Evolutionary conservation across 2,113 vertebrate genomes (phyloP).

Genomic region (Poecilia latipinna): DNA sequence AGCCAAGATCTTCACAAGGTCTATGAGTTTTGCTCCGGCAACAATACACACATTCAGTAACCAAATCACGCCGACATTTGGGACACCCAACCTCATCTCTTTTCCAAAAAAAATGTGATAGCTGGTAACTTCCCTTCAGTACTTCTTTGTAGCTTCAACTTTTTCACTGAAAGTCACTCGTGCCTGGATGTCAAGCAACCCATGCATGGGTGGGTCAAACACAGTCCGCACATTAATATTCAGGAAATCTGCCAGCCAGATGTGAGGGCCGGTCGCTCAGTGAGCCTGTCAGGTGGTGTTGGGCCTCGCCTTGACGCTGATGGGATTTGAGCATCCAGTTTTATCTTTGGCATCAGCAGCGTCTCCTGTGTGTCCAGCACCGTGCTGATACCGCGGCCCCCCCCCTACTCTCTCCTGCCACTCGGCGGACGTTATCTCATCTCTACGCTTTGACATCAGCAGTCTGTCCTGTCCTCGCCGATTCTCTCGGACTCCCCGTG

Average conservation of each 20-base stretch:
- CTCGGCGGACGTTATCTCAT: constrained; percentile 65
- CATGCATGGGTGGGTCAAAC: constrained; percentile 19
- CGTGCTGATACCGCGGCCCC: constrained; percentile 31
- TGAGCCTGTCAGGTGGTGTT: constrained; percentile 48
- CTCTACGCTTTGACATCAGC: constrained; percentile 70
- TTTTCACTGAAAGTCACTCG: not conserved
- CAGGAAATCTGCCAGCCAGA: constrained; percentile 28
- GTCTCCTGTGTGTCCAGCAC: constrained; percentile 54
- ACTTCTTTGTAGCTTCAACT: not conserved
- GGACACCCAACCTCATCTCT: too few relatives aligned
- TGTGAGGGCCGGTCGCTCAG: constrained; percentile 33
- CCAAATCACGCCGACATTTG: too few relatives aligned
- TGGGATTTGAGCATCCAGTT: constrained; percentile 58
- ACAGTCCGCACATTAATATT: constrained; percentile 31
- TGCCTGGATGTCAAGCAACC: not conserved
- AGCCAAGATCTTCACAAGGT: too few relatives aligned
- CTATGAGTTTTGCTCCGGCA: too few relatives aligned
- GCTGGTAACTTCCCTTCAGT: too few relatives aligned
- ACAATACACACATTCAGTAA: too few relatives aligned
- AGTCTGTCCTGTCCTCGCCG: constrained; percentile 56
- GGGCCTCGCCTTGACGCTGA: constrained; percentile 53
- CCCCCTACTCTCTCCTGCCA: constrained; percentile 31
- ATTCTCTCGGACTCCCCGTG: constrained; percentile 51
- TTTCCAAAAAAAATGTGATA: too few relatives aligned
- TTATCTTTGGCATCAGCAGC: constrained; percentile 71